phyloP scores from a whole-genome alignment of 2,888 invertebrate species.

The Dastarcus helophoroides region DNA sequence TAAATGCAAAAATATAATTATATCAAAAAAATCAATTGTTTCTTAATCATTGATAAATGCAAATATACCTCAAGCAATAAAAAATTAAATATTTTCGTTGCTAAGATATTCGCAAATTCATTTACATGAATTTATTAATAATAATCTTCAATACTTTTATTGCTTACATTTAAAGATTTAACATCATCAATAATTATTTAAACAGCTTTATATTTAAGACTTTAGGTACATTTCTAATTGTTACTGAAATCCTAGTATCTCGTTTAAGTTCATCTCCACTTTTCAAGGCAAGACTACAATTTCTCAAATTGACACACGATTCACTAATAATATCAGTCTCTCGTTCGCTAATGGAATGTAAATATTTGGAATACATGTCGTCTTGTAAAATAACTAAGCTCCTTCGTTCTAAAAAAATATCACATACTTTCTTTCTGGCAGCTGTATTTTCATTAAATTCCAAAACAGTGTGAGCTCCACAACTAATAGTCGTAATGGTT shows the following conservation, averaged over 20 bases:
- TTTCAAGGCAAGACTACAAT: slow-evolving; percentile 46
- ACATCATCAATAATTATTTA: neutral
- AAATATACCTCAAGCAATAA: no score
- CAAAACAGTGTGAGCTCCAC: slow-evolving; percentile 84
- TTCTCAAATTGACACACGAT: slow-evolving; percentile 50
- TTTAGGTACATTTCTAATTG: slow-evolving; percentile 89
- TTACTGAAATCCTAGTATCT: slow-evolving; percentile 72
- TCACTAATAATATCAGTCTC: slow-evolving; percentile 51
- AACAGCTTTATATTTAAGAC: slow-evolving; percentile 62
- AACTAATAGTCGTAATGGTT: slow-evolving; percentile 81
- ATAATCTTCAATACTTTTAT: no score
- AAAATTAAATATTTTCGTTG: no score
- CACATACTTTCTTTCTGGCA: slow-evolving; percentile 44
- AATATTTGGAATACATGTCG: slow-evolving; percentile 67
- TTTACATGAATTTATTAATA: no score
- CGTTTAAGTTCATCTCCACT: slow-evolving; percentile 48
- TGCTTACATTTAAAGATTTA: no score
- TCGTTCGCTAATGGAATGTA: slow-evolving; percentile 77
- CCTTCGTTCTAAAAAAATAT: slow-evolving; percentile 72
- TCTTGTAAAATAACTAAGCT: slow-evolving; percentile 80
- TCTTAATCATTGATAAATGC: no score
- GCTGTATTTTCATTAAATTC: slow-evolving; percentile 58
- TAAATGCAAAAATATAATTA: no score
- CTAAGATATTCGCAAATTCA: no score
- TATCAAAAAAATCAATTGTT: no score